Conservation (phyloP, 1,140 invertebrate species). For the Paralvinella palmiformis region DNA sequence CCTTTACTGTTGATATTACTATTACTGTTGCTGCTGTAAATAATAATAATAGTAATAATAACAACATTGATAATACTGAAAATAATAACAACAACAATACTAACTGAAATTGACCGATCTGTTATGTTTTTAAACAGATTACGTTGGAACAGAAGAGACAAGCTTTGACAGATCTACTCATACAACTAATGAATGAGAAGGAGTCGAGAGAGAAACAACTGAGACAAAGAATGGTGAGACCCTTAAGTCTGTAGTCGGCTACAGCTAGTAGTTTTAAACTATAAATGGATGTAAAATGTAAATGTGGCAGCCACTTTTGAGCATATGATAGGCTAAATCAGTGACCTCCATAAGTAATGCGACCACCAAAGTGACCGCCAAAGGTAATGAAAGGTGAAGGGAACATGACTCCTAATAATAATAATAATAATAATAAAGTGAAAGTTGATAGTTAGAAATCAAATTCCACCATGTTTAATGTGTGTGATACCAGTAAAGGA, state of each 20-base stretch:
- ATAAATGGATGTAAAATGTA: constrained; percentile 1
- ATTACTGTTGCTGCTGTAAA: background rate
- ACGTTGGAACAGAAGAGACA: constrained; percentile 67
- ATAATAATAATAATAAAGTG: too few species aligned
- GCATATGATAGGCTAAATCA: too few species aligned
- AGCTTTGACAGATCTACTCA: constrained; percentile 63
- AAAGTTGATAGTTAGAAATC: too few species aligned
- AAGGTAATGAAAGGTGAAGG: too few species aligned
- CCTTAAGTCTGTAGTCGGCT: background rate
- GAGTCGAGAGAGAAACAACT: constrained; percentile 63
- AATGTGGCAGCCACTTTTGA: too few species aligned
- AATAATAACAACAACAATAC: background rate
- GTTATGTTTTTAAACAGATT: constrained; percentile 50
- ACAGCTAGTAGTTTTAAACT: background rate
- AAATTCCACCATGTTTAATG: too few species aligned
- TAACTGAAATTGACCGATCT: background rate
- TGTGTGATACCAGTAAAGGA: too few species aligned
- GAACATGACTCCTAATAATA: too few species aligned
- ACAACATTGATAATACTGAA: background rate
- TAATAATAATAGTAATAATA: background rate
- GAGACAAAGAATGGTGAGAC: constrained; percentile 58
- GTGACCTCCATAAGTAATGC: too few species aligned
- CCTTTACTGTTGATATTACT: background rate
- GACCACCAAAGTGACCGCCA: too few species aligned
- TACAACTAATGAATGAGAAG: constrained; percentile 69